These are phyloP conservation scores for Leptobrachium leishanense DNA, from an alignment of 2,113 vertebrate species.

Conservation along the genomic window DNA sequence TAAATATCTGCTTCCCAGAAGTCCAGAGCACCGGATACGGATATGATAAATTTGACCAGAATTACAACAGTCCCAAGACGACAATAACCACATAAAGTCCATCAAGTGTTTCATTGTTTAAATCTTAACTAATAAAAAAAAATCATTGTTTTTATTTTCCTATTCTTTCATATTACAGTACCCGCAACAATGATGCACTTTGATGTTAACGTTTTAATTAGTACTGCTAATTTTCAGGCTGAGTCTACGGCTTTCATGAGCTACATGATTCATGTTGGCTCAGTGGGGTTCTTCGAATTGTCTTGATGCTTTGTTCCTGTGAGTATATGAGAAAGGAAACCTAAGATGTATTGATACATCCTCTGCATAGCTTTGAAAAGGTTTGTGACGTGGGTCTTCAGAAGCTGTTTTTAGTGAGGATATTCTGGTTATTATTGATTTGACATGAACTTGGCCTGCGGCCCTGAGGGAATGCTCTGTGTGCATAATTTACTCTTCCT, in stretches of 20 bases:
- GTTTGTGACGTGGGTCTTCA: constrained; percentile 84
- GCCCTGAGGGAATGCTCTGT: constrained; percentile 87
- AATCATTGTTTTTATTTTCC: background rate
- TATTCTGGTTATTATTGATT: constrained; percentile 91
- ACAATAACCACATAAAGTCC: background rate
- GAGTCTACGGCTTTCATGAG: constrained; percentile 8
- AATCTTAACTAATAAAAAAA: background rate
- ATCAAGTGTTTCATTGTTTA: background rate
- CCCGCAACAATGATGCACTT: background rate
- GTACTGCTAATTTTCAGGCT: background rate
- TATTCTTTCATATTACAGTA: background rate
- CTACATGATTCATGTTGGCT: constrained; percentile 10
- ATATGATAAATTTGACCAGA: background rate
- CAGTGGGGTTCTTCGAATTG: constrained; percentile 53
- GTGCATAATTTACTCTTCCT: constrained; percentile 98
- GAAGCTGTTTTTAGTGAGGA: constrained; percentile 84
- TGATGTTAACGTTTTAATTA: constrained; percentile 1
- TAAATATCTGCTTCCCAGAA: too few relatives aligned
- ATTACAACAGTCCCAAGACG: background rate
- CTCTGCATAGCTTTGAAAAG: constrained; percentile 89
- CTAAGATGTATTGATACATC: constrained; percentile 89
- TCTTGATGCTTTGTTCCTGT: constrained; percentile 69
- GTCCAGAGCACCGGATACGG: too few relatives aligned
- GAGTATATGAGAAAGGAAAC: constrained; percentile 97
- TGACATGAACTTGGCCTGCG: constrained; percentile 91